phyloP scores from a whole-genome alignment of 2,888 invertebrate species.

The Phyto melanocephala region DNA sequence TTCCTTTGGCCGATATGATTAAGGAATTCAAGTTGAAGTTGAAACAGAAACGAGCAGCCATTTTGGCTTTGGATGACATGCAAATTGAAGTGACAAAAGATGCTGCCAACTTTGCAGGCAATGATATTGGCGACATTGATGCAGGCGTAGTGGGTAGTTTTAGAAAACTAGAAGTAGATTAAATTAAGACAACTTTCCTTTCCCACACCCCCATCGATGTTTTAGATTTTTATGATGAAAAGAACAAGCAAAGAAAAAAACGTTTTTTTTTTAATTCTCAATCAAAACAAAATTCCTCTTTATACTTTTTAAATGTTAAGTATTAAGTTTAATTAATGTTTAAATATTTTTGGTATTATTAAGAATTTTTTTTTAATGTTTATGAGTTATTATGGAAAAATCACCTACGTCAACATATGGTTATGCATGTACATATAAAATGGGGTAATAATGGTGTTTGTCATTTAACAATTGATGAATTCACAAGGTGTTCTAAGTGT shows the following conservation, averaged over 20 bases:
- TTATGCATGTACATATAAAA: neutral
- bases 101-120: slow-evolving; percentile 80
- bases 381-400: slow-evolving; percentile 3
- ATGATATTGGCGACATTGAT: slow-evolving; percentile 84
- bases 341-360: slow-evolving; percentile 21
- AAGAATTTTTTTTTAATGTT: slow-evolving; percentile 17
- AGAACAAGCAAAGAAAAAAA: neutral
- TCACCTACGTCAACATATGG: too few species aligned
- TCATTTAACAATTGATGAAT: too few species aligned
- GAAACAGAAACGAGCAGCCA: slow-evolving; percentile 82
- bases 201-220: neutral
- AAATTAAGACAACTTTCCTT: slow-evolving; percentile 68
- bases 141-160: slow-evolving; percentile 90
- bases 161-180: slow-evolving; percentile 91
- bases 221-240: too few species aligned
- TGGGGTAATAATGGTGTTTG: neutral
- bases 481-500: too few species aligned
- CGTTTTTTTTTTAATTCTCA: neutral
- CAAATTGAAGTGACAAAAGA: slow-evolving; percentile 83
- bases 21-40: slow-evolving; percentile 85
- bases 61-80: slow-evolving; percentile 88
- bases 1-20: slow-evolving; percentile 90
- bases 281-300: neutral
- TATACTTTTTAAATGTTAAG: slow-evolving; percentile 14
- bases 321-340: neutral